Conservation (phyloP, 2,113 vertebrate genomes). For the Cyanoderma ruficeps region DNA sequence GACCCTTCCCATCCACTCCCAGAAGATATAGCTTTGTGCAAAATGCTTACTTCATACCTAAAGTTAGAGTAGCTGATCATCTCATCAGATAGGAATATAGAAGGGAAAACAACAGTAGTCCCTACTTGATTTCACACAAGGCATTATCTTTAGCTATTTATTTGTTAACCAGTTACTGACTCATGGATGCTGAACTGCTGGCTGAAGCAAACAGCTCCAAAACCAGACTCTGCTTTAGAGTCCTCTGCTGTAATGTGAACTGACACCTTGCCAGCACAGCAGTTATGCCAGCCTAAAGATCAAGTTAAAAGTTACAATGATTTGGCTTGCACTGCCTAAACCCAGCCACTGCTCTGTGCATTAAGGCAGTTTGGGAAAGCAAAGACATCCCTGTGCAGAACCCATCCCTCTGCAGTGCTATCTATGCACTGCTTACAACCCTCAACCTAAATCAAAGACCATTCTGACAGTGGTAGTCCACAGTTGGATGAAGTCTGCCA, state of each 20-base stretch:
- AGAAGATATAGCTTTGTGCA: neutral
- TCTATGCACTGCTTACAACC: neutral
- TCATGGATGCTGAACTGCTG: neutral
- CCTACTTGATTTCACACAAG: neutral
- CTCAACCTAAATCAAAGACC: neutral
- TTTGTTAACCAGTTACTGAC: neutral
- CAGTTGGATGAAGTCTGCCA: neutral
- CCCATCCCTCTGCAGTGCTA: neutral
- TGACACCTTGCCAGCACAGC: neutral
- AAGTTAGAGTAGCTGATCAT: neutral
- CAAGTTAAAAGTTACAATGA: neutral
- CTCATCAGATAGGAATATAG: neutral
- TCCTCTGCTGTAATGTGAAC: neutral
- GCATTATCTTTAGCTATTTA: neutral
- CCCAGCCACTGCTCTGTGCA: neutral
- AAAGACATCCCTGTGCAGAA: neutral
- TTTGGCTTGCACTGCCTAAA: neutral
- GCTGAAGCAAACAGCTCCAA: neutral
- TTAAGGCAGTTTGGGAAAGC: neutral
- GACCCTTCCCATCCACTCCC: neutral
- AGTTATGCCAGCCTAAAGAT: neutral
- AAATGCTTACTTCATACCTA: neutral
- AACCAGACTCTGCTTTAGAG: neutral
- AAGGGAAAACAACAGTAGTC: neutral
- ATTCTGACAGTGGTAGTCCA: rapidly evolving